These are phyloP conservation scores for Thysanoteuthis rhombus DNA, from an alignment of 2,888 invertebrate genomes.

Conservation along the genomic window DNA sequence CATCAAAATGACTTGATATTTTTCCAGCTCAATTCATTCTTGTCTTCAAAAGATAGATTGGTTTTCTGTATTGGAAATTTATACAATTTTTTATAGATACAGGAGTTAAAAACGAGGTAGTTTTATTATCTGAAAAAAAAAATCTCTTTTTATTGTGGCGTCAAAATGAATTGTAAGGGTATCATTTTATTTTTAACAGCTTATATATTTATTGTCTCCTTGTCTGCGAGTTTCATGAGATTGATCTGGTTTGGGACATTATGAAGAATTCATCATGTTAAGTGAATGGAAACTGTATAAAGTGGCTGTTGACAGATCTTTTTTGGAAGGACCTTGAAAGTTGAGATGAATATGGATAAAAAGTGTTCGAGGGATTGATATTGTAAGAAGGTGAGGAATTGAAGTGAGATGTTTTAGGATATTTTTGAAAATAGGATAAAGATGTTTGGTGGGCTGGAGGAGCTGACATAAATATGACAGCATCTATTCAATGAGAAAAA, in stretches of 20 bases:
- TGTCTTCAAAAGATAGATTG: too few relatives aligned
- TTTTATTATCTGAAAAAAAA: background rate
- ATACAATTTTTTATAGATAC: background rate
- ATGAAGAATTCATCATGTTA: background rate
- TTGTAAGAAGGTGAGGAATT: background rate
- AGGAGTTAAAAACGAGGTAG: background rate
- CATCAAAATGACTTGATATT: background rate
- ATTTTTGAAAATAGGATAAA: background rate
- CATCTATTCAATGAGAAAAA: background rate
- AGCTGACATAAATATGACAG: background rate
- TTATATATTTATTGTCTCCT: background rate
- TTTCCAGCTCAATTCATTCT: background rate
- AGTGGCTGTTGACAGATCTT: background rate
- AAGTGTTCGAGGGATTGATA: background rate
- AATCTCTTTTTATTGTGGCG: background rate
- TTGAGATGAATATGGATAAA: background rate
- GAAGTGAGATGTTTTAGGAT: background rate
- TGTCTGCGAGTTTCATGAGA: background rate
- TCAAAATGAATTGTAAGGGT: background rate
- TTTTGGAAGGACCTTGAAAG: background rate
- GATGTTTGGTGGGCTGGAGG: background rate
- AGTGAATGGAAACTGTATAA: background rate
- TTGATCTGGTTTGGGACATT: background rate
- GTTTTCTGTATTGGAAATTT: background rate
- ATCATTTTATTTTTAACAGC: background rate